Evolutionary conservation across 1,140 invertebrate species (phyloP).

Genomic region (Mesaphorura yosii): DNA sequence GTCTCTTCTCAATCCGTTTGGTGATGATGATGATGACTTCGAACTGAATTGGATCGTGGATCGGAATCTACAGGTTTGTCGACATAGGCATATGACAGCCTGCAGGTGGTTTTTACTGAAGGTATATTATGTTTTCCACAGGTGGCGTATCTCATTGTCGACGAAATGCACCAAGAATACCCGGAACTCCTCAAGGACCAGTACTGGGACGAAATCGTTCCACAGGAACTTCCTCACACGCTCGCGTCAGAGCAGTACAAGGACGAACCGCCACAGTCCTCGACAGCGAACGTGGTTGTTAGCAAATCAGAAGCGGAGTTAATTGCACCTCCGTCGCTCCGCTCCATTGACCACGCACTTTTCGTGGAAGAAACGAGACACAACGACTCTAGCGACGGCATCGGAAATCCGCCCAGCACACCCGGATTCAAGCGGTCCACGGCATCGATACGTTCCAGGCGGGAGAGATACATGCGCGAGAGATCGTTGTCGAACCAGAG

Average conservation of each 20-base stretch:
- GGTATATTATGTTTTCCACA: constrained; percentile 33
- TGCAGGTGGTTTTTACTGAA: not conserved
- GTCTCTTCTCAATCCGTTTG: constrained; percentile 40
- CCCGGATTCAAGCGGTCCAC: not conserved
- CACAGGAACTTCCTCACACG: constrained; percentile 70
- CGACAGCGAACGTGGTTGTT: constrained; percentile 69
- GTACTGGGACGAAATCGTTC: constrained; percentile 80
- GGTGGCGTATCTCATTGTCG: constrained; percentile 82
- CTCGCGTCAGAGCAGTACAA: constrained; percentile 61
- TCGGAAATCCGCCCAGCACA: too few relatives aligned
- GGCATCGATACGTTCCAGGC: not conserved
- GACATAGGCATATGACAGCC: not conserved
- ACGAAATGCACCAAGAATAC: constrained; percentile 85
- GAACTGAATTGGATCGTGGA: constrained; percentile 35
- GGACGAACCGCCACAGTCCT: constrained; percentile 65
- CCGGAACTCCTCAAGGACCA: constrained; percentile 72
- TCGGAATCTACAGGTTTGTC: constrained; percentile 26
- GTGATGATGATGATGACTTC: constrained; percentile 46
- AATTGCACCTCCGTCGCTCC: constrained; percentile 13
- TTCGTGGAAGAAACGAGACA: not conserved
- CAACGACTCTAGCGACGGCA: too few relatives aligned
- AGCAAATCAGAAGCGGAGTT: constrained; percentile 38
- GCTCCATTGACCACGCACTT: not conserved
- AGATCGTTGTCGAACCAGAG: not conserved
- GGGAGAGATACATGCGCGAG: not conserved